Evolutionary conservation across 2,113 vertebrate genomes (phyloP), one percentile per base, ranked within the genome.

Genomic region (Chaetorhynchus papuensis): DNA sequence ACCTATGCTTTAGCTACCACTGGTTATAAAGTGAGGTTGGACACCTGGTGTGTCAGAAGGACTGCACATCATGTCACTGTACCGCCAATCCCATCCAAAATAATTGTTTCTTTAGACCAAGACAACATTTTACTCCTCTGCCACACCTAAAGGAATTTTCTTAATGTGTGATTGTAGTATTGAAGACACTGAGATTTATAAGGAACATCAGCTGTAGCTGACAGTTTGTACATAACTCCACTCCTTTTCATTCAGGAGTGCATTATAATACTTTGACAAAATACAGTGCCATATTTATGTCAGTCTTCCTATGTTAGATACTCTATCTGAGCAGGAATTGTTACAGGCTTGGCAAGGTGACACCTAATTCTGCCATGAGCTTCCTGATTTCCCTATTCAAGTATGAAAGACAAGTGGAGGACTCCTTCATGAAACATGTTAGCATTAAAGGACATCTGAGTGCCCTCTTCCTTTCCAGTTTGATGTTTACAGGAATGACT

Each of bases 291-390:
- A 23, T 56, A 61, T 39, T 61, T 50, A 79, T 16, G 24, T 26
- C 37, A 41, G 21, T 33, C 13, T 69, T 75, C 16, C 24, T 45
- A 35, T 6, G 4, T 41, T 26, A 52, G 30, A 21, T 41, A 47
- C 5, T 57, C 11, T 35, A 7, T 16, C 59, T 53, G 49, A 78
- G 54, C 47, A 47, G 37, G 17, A 77, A 57, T 35, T n/a, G 2
- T 39, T 19, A 63, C 37, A 59, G 44, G 8, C 12, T 72, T 59
- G 28, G 44, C 15, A 53, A 59, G 11, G 28, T 27, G 35, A 49
- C 19, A 23, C 9, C 9, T 33, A 33, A 11, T 26, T 42, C 16
- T 63, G 8, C 41, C 0, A 0, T 33, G 53, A 61, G 52, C 13
- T 54, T n/a, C 28, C 31, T n/a, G 11, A 72, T 69, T 59, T 59